These are phyloP conservation scores for Netelia fuscicornis DNA, from an alignment of 2,888 invertebrate genomes.

Conservation along the genomic window DNA sequence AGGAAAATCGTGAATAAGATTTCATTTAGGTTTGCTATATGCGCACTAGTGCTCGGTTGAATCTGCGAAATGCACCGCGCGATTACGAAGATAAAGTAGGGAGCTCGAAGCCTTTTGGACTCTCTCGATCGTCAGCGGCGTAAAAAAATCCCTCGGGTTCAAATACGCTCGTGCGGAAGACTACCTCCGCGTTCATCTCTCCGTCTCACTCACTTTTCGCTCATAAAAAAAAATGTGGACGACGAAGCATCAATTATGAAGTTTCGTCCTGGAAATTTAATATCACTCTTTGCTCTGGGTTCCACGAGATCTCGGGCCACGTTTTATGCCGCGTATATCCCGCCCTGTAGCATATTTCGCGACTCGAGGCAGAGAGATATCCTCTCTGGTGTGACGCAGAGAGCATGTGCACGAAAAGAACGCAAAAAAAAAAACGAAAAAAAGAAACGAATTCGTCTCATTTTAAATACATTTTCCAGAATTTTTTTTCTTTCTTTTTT, in stretches of 20 bases:
- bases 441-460: too few relatives aligned
- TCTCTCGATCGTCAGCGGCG: conserved; percentile 6
- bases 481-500: too few relatives aligned
- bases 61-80: conserved; percentile 45
- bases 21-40: background rate
- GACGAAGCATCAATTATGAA: conserved; percentile 66
- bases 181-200: background rate
- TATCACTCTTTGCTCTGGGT: conserved; percentile 53
- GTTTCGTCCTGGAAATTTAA: conserved; percentile 64
- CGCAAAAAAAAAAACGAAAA: too few relatives aligned
- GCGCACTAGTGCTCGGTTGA: background rate
- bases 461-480: too few relatives aligned
- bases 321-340: background rate
- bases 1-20: background rate
- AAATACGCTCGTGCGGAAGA: background rate
- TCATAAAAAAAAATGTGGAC: conserved; percentile 58
- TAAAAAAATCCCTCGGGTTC: conserved; percentile 23
- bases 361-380: conserved; percentile 21
- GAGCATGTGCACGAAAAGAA: background rate
- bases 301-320: background rate
- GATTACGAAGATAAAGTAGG: conserved; percentile 64
- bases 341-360: background rate
- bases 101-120: conserved; percentile 17
- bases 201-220: conserved; percentile 6
- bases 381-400: too few relatives aligned